Percentiles rank a stretch among this genome's conserved stretches.
phyloP scores from a whole-genome alignment of 2,797 vertebrate genomes.

The Falco rusticolus region DNA sequence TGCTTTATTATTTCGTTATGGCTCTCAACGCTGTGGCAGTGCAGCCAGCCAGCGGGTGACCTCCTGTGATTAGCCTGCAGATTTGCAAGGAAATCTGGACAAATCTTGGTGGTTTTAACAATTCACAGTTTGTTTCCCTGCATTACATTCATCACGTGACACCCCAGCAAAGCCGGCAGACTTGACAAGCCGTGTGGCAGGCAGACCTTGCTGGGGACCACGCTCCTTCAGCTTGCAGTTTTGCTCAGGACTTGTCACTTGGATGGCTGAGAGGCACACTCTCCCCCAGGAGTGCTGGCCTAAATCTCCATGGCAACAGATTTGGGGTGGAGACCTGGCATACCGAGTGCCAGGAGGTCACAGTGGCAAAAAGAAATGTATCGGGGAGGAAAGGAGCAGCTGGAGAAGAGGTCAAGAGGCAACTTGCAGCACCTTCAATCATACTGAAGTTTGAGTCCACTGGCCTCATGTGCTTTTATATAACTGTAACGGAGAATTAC shows the following conservation, averaged over 20 bases:
- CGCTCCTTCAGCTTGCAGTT: background rate
- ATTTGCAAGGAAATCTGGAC: background rate
- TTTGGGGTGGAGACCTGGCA: background rate
- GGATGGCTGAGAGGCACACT: background rate
- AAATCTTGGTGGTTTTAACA: background rate
- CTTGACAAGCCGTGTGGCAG: accelerated
- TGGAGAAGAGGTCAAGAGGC: background rate
- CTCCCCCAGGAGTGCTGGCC: background rate
- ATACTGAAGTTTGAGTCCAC: background rate
- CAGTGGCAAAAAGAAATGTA: background rate
- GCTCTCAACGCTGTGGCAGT: background rate
- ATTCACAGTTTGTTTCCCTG: background rate
- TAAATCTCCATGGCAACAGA: conserved; percentile 7
- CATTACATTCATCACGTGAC: background rate
- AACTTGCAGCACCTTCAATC: background rate
- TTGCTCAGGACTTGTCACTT: background rate
- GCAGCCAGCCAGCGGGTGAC: background rate
- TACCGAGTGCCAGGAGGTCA: background rate
- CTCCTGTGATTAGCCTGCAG: background rate
- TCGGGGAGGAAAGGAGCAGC: background rate
- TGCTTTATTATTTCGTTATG: background rate
- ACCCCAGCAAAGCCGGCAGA: background rate
- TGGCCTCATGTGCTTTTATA: background rate
- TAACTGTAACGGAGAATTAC: background rate
- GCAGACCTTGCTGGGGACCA: background rate